Evolutionary conservation across 1,140 invertebrate genomes (phyloP).

Genomic region (Heliconius hewitsoni): DNA sequence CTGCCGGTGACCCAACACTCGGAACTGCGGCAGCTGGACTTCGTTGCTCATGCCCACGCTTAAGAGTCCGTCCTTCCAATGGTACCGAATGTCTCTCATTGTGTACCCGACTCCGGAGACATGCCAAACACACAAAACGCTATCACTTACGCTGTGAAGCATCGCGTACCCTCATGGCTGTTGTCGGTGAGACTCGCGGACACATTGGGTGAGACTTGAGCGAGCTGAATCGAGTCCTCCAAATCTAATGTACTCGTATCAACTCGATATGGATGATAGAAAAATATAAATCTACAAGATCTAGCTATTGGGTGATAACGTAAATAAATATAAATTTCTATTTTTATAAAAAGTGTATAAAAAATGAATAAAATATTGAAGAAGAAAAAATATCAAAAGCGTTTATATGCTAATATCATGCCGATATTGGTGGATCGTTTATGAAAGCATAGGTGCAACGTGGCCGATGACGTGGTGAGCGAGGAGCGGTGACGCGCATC

Average conservation of each 20-base stretch:
- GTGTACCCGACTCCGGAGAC: constrained; percentile 94
- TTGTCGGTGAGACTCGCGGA: constrained; percentile 59
- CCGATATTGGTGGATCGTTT: not conserved
- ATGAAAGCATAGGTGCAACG: constrained; percentile 29
- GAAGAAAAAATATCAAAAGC: not conserved
- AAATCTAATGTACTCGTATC: constrained; percentile 44
- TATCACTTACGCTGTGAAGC: constrained; percentile 82
- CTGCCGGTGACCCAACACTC: constrained; percentile 95
- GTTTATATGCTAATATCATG: constrained; percentile 3
- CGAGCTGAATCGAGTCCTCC: constrained; percentile 73
- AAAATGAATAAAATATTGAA: constrained; percentile 14
- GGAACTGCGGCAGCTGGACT: constrained; percentile 96
- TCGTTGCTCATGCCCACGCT: constrained; percentile 95
- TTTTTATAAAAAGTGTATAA: not conserved
- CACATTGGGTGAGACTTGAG: constrained; percentile 77
- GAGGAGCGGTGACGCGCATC: constrained; percentile 16
- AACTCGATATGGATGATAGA: constrained; percentile 70
- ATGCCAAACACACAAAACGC: constrained; percentile 83
- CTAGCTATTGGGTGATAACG: constrained; percentile 52
- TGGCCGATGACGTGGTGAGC: not conserved
- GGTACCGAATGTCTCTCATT: constrained; percentile 98
- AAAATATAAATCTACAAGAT: constrained; percentile 68
- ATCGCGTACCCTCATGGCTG: constrained; percentile 64
- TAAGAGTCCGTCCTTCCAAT: constrained; percentile 93
- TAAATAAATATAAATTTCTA: constrained; percentile 38